phyloP scores from a whole-genome alignment of 2,888 invertebrate species.

The Onchidella celtica region DNA sequence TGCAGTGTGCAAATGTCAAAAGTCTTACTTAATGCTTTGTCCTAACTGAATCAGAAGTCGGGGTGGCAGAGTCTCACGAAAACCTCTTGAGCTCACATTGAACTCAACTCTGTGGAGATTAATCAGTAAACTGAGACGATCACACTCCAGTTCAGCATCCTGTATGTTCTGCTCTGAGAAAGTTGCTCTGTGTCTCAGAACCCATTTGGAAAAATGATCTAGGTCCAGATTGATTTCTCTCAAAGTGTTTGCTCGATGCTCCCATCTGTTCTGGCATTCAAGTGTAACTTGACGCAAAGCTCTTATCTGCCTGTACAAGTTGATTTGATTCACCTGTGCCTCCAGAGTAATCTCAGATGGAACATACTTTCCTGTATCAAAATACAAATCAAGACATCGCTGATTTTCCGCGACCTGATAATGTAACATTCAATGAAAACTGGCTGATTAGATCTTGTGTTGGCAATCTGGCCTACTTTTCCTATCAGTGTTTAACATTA shows the following conservation, averaged over 20 bases:
- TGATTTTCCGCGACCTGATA: too few relatives aligned
- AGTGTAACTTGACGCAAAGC: slow-evolving; percentile 9
- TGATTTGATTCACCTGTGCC: slow-evolving; percentile 36
- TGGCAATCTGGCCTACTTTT: too few relatives aligned
- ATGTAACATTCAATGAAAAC: not conserved
- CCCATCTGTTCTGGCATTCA: slow-evolving; percentile 17
- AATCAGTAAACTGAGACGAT: slow-evolving; percentile 24
- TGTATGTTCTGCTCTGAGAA: slow-evolving; percentile 41
- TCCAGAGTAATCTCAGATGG: slow-evolving; percentile 32
- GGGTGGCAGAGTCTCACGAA: not conserved
- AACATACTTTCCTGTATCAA: slow-evolving; percentile 20
- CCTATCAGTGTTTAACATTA: too few relatives aligned
- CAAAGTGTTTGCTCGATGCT: not conserved
- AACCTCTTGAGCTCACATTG: not conserved
- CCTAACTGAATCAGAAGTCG: slow-evolving; percentile 4
- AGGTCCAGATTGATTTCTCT: slow-evolving; percentile 12
- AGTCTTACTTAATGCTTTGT: slow-evolving; percentile 31
- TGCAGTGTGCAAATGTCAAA: too few relatives aligned
- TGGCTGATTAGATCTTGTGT: not conserved
- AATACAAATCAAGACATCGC: not conserved
- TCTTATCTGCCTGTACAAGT: slow-evolving; percentile 15
- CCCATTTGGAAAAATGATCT: slow-evolving; percentile 10
- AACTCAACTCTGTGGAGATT: slow-evolving; percentile 25
- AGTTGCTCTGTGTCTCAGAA: not conserved
- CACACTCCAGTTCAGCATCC: slow-evolving; percentile 27